Percentiles rank a stretch among this genome's conserved stretches.
Conservation (phyloP, 2,888 invertebrate genomes). For the Herminia tarsipennalis region DNA sequence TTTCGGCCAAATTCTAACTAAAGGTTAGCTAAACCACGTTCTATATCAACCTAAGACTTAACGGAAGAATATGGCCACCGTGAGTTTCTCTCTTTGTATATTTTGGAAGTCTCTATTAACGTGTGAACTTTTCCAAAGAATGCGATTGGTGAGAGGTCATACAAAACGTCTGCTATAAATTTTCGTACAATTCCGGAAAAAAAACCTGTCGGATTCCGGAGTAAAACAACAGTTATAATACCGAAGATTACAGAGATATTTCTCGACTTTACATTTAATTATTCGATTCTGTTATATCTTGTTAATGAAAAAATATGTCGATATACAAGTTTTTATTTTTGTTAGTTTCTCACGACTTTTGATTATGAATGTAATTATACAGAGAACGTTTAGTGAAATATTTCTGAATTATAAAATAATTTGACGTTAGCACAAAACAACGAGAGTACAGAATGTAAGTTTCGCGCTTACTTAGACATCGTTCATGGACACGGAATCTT, state of each 20-base stretch:
- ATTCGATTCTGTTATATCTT: constrained; percentile 34
- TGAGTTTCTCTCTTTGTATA: too few relatives aligned
- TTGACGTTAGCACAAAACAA: neutral
- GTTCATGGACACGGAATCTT: too few relatives aligned
- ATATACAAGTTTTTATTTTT: constrained; percentile 37
- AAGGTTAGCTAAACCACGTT: too few relatives aligned
- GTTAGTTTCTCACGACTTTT: constrained; percentile 35
- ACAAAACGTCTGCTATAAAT: neutral
- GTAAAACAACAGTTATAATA: constrained; percentile 35
- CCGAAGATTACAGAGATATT: constrained; percentile 38
- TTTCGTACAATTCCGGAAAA: constrained; percentile 5
- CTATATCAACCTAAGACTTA: too few relatives aligned
- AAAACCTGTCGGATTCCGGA: constrained; percentile 24
- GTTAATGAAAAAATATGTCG: constrained; percentile 35
- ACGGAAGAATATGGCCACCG: too few relatives aligned
- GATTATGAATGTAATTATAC: constrained; percentile 24
- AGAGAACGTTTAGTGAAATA: constrained; percentile 25
- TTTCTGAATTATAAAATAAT: neutral
- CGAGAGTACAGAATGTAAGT: too few relatives aligned
- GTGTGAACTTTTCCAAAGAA: constrained; percentile 10
- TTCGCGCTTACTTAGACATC: too few relatives aligned
- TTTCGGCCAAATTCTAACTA: too few relatives aligned
- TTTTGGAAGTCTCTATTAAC: too few relatives aligned
- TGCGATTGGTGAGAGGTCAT: constrained; percentile 2
- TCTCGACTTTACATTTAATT: constrained; percentile 39